A percentile compares a stretch with the other conserved stretches of the same genome.
These are phyloP conservation scores for Sinelater perroti DNA, from an alignment of 2,888 invertebrate genomes.

Conservation along the genomic window DNA sequence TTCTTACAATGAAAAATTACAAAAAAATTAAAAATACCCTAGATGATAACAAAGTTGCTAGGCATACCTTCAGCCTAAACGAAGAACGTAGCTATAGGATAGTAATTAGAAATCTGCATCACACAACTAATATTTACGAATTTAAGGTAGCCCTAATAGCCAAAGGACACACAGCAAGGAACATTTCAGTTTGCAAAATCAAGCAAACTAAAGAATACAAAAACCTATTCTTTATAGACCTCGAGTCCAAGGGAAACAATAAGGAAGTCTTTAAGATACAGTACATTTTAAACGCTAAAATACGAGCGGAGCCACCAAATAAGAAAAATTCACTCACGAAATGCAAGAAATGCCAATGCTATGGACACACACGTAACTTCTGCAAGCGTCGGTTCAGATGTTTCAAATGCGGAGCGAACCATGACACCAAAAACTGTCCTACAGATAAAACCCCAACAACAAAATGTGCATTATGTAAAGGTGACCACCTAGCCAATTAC, in stretches of 20 bases:
- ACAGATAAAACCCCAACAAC: slow-evolving; percentile 4
- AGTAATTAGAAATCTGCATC: slow-evolving; percentile 24
- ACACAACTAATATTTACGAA: slow-evolving; percentile 17
- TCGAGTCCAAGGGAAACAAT: slow-evolving; percentile 11
- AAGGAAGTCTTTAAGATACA: slow-evolving; percentile 18
- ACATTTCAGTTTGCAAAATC: slow-evolving; percentile 5
- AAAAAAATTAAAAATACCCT: slow-evolving; percentile 19
- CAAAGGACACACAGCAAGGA: slow-evolving; percentile 16
- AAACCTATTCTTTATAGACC: slow-evolving; percentile 17
- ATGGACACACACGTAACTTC: slow-evolving; percentile 17
- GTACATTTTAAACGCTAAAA: slow-evolving; percentile 16
- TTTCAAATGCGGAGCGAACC: slow-evolving; percentile 13
- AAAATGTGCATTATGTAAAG: slow-evolving; percentile 16
- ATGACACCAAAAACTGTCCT: slow-evolving; percentile 3
- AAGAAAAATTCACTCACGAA: slow-evolving; percentile 2
- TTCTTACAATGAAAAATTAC: slow-evolving; percentile 6
- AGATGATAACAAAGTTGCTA: slow-evolving; percentile 16
- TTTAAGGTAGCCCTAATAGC: slow-evolving; percentile 5
- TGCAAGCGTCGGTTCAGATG: slow-evolving; percentile 8
- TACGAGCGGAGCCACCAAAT: slow-evolving; percentile 16
- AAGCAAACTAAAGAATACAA: neutral
- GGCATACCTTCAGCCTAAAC: slow-evolving; percentile 24
- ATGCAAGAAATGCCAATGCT: slow-evolving; percentile 13
- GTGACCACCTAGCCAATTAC: too few relatives aligned
- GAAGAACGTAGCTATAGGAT: slow-evolving; percentile 27